Evolutionary conservation across 2,888 invertebrate genomes (phyloP).

Genomic region (Nephrotoma appendiculata): DNA sequence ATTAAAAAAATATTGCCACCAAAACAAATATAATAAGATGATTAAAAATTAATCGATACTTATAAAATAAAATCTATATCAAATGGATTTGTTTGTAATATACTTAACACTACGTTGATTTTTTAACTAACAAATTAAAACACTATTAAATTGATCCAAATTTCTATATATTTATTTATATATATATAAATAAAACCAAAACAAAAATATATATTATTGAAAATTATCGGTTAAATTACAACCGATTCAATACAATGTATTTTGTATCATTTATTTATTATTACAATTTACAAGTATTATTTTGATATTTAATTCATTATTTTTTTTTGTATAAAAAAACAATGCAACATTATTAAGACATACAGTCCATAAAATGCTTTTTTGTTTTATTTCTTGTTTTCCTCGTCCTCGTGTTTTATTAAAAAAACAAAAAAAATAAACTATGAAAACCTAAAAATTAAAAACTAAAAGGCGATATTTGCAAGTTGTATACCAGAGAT

Average conservation of each 20-base stretch:
- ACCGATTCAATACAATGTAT: background rate
- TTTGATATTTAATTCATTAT: background rate
- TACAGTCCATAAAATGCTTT: constrained; percentile 8
- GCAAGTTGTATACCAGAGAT: constrained; percentile 99
- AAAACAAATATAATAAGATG: constrained; percentile 4
- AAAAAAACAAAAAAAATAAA: background rate
- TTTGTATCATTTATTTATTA: background rate
- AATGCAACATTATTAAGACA: constrained; percentile 4
- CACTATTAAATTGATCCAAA: background rate
- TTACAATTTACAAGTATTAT: background rate
- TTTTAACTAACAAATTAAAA: background rate
- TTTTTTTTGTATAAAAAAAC: constrained; percentile 2
- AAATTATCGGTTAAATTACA: background rate
- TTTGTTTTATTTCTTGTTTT: constrained; percentile 10
- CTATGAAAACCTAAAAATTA: background rate
- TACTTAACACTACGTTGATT: background rate
- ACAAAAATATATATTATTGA: background rate
- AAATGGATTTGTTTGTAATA: background rate
- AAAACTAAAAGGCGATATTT: constrained; percentile 83
- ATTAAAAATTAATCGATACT: background rate
- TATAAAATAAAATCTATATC: background rate
- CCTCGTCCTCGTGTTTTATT: constrained; percentile 10
- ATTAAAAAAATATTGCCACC: constrained; percentile 6
- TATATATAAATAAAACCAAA: background rate
- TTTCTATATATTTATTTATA: background rate